phyloP scores from a whole-genome alignment of 2,888 invertebrate species.

The Frankliniella fusca region DNA sequence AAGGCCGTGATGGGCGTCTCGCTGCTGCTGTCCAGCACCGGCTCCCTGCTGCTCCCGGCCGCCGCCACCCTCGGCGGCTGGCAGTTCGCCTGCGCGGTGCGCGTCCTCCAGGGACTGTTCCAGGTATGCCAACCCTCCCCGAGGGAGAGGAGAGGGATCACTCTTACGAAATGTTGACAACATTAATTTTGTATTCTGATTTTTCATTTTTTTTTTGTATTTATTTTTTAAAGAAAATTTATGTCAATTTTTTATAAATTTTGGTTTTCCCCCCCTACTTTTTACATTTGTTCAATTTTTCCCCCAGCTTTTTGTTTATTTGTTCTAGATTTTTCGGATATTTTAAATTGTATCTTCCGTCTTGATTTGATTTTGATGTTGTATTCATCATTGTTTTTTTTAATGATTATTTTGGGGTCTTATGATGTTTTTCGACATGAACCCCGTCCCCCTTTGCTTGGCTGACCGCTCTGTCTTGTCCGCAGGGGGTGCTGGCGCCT shows the following conservation, averaged over 20 bases:
- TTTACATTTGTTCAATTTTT: no score
- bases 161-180: not conserved
- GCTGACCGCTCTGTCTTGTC: not conserved
- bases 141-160: not conserved
- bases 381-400: no score
- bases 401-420: not conserved
- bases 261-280: no score
- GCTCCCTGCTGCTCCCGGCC: not conserved
- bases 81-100: not conserved
- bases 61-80: not conserved
- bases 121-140: not conserved
- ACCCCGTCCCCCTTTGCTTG: not conserved
- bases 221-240: no score
- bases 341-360: not conserved
- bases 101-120: not conserved
- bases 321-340: not conserved
- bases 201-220: not conserved
- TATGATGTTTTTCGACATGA: no score
- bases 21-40: not conserved
- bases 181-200: not conserved
- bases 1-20: not conserved
- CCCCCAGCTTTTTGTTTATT: no score
- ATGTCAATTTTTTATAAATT: no score
- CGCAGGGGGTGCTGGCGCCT: slow-evolving; percentile 42
- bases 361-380: not conserved